Evolutionary conservation across 2,113 vertebrate species (phyloP), one percentile per base, ranked within the genome.

Genomic region (Malaclemys terrapin): DNA sequence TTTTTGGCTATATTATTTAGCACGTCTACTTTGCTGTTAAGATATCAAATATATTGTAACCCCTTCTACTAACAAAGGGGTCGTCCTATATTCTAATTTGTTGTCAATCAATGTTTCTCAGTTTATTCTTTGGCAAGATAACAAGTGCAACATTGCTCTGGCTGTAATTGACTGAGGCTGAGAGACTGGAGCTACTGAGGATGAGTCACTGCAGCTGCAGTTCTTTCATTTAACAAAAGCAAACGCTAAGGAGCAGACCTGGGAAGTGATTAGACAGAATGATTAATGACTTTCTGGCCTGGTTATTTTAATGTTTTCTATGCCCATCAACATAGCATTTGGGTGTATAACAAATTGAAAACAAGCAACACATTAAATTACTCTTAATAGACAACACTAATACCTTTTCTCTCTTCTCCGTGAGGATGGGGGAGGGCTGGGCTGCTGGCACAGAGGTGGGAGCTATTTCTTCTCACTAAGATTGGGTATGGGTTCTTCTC

Each of bases 161-260:
- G 59, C 69, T 91, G 79, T 54, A 91, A 92, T 92, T 88, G 90
- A 97, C 79, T 0, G 3, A 90, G 80, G 19, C 89, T 72, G 45
- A 91, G 89, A 96, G 96, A 95, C 95, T 57, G 47, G 90, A 94
- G 50, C 79, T 65, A 95, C 89, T 11, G 79, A 95, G 89, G 75
- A 85, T 91, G 92, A 96, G 95, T 89, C 92, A 94, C 84, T 83
- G 92, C 92, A 89, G 86, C 84, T 92, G 91, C 38, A 91, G 45
- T 91, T 69, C 88, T 91, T 93, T 88, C 84, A 81, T 86, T 87
- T 90, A 94, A 87, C 85, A 90, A 88, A 27, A 92, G 76, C 94
- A 94, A 96, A 92, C n/a, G 89, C 95, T 88, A 69, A 35, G 94
- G 92, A 93, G 78, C 72, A 79, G 78, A 92, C 87, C 78, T 89